Evolutionary conservation across 2,888 invertebrate genomes (phyloP), one percentile per base, ranked within the genome.

Genomic region (Quadroppia sp.): DNA sequence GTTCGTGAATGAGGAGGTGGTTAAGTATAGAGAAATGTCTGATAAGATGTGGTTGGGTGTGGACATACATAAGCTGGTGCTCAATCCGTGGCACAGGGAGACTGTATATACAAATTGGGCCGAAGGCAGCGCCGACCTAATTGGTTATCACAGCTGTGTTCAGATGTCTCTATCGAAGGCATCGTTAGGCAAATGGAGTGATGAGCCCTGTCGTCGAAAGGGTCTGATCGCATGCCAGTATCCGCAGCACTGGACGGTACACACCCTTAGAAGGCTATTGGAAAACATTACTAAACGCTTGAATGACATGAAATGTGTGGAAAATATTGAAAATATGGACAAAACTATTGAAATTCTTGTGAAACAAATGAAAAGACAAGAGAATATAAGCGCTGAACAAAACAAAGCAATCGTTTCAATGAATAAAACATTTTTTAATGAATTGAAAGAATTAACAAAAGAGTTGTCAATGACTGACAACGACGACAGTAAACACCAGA

Each of bases 101-200:
- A 20, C 7, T 1, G 15, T 30, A 1, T 59, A 36, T 17, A 64
- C 32, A 2, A 64, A 64, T 64, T 64, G 64, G 64, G 64, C 64
- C 6, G 64, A 64, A 2, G 64, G 64, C 1, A 36, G 36, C 20
- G 64, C 64, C 6, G 64, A 64, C 36, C 30, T 36, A 2, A 59
- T 59, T 17, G 59, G 59, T 15, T 59, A 59, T 17, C 59, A 59
- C 3, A 59, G 30, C n/a, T 67, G 67, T 40, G 67, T 67, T 7
- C 67, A 67, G 11, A 67, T 67, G 67, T 40, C 36, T 20, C 11
- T 40, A 20, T 11, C 20, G 13, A 23, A 40, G 11, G 67, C 23
- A 20, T 42, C 67, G 23, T 13, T 67, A 4, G 67, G 67, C 20
- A 40, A 67, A 11, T 67, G 67, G 67, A 15, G 13, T 13, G 67